Evolutionary conservation across 1,140 invertebrate species (phyloP), one percentile per base, ranked within the genome.

Genomic region (Coelopa frigida): DNA sequence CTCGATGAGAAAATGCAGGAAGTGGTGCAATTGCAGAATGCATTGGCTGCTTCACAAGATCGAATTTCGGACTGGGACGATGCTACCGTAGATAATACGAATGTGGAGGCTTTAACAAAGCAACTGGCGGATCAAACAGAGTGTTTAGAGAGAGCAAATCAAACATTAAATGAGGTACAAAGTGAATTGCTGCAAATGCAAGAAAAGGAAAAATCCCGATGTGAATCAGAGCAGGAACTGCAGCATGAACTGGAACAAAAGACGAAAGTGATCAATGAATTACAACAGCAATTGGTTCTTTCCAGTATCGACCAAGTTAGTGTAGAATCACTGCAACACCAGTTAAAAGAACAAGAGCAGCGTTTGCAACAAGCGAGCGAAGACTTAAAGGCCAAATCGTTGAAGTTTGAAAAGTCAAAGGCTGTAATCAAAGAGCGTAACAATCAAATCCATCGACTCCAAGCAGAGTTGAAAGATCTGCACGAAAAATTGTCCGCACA

Each of bases 331-430:
- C 24, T 21, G 21, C 39, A 32, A 14, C 5, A 1, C 12, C 22
- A 2, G 12, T n/a, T 12, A 35, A 35, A 22, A 6, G 3, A 5
- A 5, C 23, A 23, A 5, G 43, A 50, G 15, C 22, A 39, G 22
- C 36, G 39, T 29, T 26, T 48, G 14, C 33, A 41, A 48, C 14
- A 37, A 24, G 11, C 18, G 29, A 7, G 42, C 6, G 54, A 59
- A 15, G 55, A 68, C 1, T 32, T 65, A 35, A 59, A 54, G 1
- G 47, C 50, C 17, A 66, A 66, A 23, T 59, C 59, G 0, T 17
- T 53, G 5, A 71, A 74, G 23, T 50, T 64, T 3, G 55, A 65
- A 17, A 72, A 73, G 26, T 72, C 72, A 22, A 66, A 58, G 51
- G 49, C 58, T 33, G 59, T 69, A 0, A 73, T 67, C n/a, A 61